Evolutionary conservation across 2,797 vertebrate genomes (phyloP), one percentile per base, ranked within the genome.

Genomic region (Lemur catta): DNA sequence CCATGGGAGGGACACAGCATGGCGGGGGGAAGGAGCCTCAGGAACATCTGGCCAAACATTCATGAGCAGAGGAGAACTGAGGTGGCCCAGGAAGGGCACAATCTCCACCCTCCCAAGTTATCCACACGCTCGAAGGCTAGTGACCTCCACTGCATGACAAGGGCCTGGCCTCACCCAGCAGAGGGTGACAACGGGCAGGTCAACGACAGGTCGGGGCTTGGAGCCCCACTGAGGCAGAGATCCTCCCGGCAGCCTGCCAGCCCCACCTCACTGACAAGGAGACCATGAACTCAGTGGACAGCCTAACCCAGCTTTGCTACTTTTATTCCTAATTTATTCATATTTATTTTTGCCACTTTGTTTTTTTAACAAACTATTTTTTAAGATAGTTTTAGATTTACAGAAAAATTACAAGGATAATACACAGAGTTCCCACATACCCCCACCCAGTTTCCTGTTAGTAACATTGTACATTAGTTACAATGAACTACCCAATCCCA

Each of bases 61-160:
- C 52, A 61, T 30, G 7, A 18, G 57, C 15, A 69, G 7, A 46
- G 28, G 17, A 33, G 69, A 69, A 69, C n/a, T 26, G n/a, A 50
- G 17, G 48, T 8, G 14, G n/a, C 28, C 1, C 2, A 8, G 38
- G 59, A 43, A 46, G 15, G 41, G 22, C 55, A 28, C 1, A 15
- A 38, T 6, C 20, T 24, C 48, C 12, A 24, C 3, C 46, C 33
- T 17, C 8, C 26, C 17, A 41, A n/a, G 52, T 71, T n/a, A 78
- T 22, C 41, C 14, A 38, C 1, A 9, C 30, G 65, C 12, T 4
- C 0, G 0, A 13, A 26, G 1, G 6, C 12, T 12, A 13, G 4
- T 2, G 4, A 76, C 35, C n/a, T 22, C 63, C 30, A 13, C n/a
- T 22, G 20, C 10, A 43, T 9, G 69, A 55, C 38, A 18, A 28